Evolutionary conservation across 2,888 invertebrate species (phyloP), one percentile per base, ranked within the genome.

Genomic region (Drosophila putrida): DNA sequence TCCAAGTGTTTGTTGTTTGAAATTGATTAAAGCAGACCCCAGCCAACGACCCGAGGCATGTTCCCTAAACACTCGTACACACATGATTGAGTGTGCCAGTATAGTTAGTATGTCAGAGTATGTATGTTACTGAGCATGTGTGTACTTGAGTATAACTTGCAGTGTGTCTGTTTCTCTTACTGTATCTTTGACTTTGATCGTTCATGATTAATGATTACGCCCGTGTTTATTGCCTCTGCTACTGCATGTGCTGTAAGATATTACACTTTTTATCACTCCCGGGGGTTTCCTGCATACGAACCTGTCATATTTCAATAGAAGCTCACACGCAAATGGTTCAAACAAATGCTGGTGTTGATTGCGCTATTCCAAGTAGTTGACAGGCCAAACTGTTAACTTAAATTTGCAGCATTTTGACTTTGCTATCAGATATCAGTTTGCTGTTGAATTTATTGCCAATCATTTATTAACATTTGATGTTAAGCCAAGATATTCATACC

Each of bases 171-270:
- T 49, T 62, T 63, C 59, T 62, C 47, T 71, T 50, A 63, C 53
- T 71, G 84, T 83, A 82, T 88, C 88, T 86, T 82, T 83, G 88
- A 88, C 88, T 83, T 83, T 88, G 88, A 88, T 80, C 89, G 75
- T 63, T 72, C 59, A 78, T 83, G 83, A 88, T 83, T 89, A 89
- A 89, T 83, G 88, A 87, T 87, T 83, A 78, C 88, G 69, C 54
- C 66, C 38, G 82, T 87, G 82, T 87, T 89, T 89, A 83, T 87
- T 84, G 83, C 89, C 72, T 59, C 38, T 61, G 82, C 67, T 62
- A 65, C 68, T 53, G 55, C 38, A 20, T 62, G 38, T 60, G 46
- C 50, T 50, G 57, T 58, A 57, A 75, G 46, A 58, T 58, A 75
- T 58, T 64, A 57, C 60, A 75, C 53, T 60, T 69, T 75, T 79